Evolutionary conservation across 2,888 invertebrate species (phyloP).

Genomic region (Ceriagrion tenellum): DNA sequence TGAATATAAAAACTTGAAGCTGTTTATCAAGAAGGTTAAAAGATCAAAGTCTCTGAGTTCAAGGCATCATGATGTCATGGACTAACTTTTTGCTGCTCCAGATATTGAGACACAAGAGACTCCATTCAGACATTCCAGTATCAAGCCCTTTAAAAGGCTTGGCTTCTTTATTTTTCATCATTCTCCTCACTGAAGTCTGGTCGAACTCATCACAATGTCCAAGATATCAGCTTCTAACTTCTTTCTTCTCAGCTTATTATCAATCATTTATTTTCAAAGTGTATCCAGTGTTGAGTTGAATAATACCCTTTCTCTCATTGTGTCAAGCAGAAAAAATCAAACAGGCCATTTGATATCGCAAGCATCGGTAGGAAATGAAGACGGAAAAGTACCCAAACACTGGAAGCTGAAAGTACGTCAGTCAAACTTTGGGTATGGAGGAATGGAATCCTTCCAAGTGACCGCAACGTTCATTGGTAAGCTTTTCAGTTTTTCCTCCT

Average conservation of each 20-base stretch:
- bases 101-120: background rate
- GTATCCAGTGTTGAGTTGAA: background rate
- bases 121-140: background rate
- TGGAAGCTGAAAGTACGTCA: slow-evolving; percentile 41
- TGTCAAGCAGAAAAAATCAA: slow-evolving; percentile 39
- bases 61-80: background rate
- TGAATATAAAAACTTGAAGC: background rate
- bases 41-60: background rate
- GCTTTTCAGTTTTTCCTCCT: background rate
- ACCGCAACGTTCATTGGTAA: background rate
- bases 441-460: background rate
- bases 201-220: background rate
- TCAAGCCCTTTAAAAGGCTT: background rate
- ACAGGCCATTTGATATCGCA: slow-evolving; percentile 24
- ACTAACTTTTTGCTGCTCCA: background rate
- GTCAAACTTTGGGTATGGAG: background rate
- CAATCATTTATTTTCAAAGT: background rate
- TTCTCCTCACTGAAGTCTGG: background rate
- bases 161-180: background rate
- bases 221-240: background rate
- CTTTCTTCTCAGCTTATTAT: background rate
- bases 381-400: background rate
- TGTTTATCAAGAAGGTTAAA: background rate
- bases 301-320: background rate
- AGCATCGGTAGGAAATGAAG: background rate